phyloP scores from a whole-genome alignment of 2,797 vertebrate genomes.

The Hydrophis major region DNA sequence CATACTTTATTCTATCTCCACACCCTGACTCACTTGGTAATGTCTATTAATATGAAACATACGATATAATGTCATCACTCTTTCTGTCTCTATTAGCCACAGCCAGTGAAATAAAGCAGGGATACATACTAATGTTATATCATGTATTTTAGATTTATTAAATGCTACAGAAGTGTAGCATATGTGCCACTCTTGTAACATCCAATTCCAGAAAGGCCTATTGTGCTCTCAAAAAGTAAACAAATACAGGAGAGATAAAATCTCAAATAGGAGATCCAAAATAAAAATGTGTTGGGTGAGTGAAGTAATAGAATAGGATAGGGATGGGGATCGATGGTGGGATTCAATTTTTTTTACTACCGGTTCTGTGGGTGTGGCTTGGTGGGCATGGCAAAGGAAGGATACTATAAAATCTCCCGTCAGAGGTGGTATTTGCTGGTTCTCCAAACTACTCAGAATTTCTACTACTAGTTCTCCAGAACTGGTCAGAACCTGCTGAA shows the following conservation, averaged over 20 bases:
- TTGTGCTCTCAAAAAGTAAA: neutral
- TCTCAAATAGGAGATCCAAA: neutral
- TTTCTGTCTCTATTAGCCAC: neutral
- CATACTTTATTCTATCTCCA: neutral
- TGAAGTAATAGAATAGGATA: too few relatives aligned
- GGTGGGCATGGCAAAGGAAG: too few relatives aligned
- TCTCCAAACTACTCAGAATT: too few relatives aligned
- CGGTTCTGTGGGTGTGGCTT: too few relatives aligned
- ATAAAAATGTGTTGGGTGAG: neutral
- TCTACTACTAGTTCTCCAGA: too few relatives aligned
- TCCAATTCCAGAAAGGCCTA: too few relatives aligned
- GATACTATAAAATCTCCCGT: too few relatives aligned
- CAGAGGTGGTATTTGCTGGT: too few relatives aligned
- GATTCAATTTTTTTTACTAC: too few relatives aligned
- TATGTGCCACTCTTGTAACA: neutral
- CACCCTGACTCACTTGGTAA: neutral
- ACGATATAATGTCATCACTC: neutral
- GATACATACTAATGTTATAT: neutral
- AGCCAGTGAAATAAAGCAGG: neutral
- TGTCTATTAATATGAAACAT: neutral
- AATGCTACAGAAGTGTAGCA: neutral
- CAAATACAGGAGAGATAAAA: neutral
- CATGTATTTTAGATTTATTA: conserved; percentile 5
- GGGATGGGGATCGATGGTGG: too few relatives aligned
- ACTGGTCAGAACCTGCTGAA: too few relatives aligned